phyloP scores from a whole-genome alignment of 1,140 invertebrate genomes.

The Oncopeltus fasciatus region DNA sequence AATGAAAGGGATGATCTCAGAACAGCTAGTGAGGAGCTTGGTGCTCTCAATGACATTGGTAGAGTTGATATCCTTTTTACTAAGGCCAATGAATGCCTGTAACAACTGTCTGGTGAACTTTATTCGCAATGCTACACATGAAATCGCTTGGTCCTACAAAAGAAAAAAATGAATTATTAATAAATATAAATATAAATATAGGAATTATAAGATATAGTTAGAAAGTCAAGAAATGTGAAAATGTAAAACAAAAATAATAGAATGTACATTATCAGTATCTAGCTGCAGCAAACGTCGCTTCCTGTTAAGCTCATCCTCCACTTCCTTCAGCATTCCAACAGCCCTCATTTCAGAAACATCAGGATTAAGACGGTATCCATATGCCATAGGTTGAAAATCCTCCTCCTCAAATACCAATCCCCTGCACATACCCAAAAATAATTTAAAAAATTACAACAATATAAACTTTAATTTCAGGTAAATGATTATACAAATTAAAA shows the following conservation, averaged over 20 bases:
- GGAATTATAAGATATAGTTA: neutral
- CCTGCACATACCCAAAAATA: no score
- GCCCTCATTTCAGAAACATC: conserved; percentile 72
- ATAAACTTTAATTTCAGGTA: no score
- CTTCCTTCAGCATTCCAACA: conserved; percentile 69
- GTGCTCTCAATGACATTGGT: conserved; percentile 43
- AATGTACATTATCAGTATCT: neutral
- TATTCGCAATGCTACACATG: conserved; percentile 53
- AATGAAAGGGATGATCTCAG: conserved; percentile 65
- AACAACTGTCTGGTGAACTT: conserved; percentile 75
- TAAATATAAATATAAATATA: neutral
- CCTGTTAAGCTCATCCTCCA: conserved; percentile 67
- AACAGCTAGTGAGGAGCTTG: conserved; percentile 50
- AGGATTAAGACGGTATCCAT: conserved; percentile 74
- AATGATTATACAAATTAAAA: no score
- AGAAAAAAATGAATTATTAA: neutral
- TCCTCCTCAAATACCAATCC: conserved; percentile 86
- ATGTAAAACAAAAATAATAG: neutral
- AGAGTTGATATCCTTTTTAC: conserved; percentile 29
- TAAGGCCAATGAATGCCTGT: conserved; percentile 55
- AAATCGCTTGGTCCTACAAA: conserved; percentile 10
- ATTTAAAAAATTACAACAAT: no score
- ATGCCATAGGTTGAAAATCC: conserved; percentile 86
- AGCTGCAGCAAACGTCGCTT: conserved; percentile 8
- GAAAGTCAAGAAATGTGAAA: neutral